A percentile compares a stretch with the other conserved stretches of the same genome.
These are phyloP conservation scores for Caenorhabditis imperialis DNA, from an alignment of 2,888 invertebrate genomes.

Conservation along the genomic window DNA sequence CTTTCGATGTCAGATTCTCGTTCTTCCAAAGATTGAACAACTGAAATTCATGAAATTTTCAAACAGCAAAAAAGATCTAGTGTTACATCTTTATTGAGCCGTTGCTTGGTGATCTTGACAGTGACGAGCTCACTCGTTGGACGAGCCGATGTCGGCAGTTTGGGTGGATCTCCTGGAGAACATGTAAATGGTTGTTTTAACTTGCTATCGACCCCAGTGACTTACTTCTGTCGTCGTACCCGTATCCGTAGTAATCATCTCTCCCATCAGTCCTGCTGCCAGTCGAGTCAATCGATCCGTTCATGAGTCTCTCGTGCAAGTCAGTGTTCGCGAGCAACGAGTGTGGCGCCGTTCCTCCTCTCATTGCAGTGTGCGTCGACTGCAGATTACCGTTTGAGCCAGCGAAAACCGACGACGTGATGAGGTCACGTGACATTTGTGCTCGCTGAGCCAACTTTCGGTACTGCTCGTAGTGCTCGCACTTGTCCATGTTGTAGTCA, in stretches of 20 bases:
- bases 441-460: slow-evolving; percentile 39
- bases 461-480: slow-evolving; percentile 34
- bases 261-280: neutral
- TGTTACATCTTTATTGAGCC: slow-evolving; percentile 52
- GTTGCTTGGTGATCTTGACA: slow-evolving; percentile 48
- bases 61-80: neutral
- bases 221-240: slow-evolving; percentile 24
- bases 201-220: neutral
- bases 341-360: slow-evolving; percentile 4
- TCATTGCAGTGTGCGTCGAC: slow-evolving; percentile 14
- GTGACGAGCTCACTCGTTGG: slow-evolving; percentile 29
- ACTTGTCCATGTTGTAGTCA: slow-evolving; percentile 82
- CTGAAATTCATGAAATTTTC: slow-evolving; percentile 1
- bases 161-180: slow-evolving; percentile 11
- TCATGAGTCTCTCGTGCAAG: slow-evolving; percentile 30
- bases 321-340: slow-evolving; percentile 15
- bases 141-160: slow-evolving; percentile 25
- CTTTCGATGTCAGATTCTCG: slow-evolving; percentile 79
- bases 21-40: slow-evolving; percentile 36
- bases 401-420: slow-evolving; percentile 21
- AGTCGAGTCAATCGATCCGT: slow-evolving; percentile 37
- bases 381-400: slow-evolving; percentile 22
- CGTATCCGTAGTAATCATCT: slow-evolving; percentile 25
- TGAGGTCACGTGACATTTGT: slow-evolving; percentile 42
- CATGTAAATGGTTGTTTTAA: neutral